phyloP scores from a whole-genome alignment of 2,888 invertebrate species.

The Hedychridium roseum region DNA sequence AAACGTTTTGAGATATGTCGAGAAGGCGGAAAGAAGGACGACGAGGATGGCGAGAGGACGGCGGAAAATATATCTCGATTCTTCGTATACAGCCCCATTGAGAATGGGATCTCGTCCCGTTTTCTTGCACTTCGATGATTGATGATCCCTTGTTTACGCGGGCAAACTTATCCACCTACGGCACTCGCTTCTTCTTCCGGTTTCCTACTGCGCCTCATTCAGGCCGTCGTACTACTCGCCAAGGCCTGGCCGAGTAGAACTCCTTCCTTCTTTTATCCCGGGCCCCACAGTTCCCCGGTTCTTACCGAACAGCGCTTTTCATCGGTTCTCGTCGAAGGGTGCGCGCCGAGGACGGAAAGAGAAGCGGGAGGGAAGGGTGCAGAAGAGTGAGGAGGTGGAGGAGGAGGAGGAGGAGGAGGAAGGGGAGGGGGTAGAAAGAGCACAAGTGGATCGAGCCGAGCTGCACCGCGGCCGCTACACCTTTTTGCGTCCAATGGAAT shows the following conservation, averaged over 20 bases:
- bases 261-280: constrained; percentile 8
- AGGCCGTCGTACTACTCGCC: too few species aligned
- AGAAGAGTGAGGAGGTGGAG: not conserved
- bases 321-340: too few species aligned
- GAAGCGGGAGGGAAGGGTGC: not conserved
- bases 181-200: constrained; percentile 24
- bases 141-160: constrained; percentile 45
- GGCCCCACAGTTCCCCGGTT: constrained; percentile 6
- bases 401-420: not conserved
- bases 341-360: not conserved
- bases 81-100: constrained; percentile 15
- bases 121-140: constrained; percentile 42
- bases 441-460: constrained; percentile 24
- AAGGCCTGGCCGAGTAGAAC: not conserved
- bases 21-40: too few species aligned
- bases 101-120: constrained; percentile 26
- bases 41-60: too few species aligned
- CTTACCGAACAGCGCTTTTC: constrained; percentile 24
- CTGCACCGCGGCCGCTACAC: too few species aligned
- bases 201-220: constrained; percentile 19
- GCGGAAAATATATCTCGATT: constrained; percentile 31
- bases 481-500: constrained; percentile 23
- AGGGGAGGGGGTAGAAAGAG: not conserved
- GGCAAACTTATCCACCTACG: constrained; percentile 26
- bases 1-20: too few species aligned